phyloP scores from a whole-genome alignment of 2,888 invertebrate genomes.

The Dolichomitus sp. region DNA sequence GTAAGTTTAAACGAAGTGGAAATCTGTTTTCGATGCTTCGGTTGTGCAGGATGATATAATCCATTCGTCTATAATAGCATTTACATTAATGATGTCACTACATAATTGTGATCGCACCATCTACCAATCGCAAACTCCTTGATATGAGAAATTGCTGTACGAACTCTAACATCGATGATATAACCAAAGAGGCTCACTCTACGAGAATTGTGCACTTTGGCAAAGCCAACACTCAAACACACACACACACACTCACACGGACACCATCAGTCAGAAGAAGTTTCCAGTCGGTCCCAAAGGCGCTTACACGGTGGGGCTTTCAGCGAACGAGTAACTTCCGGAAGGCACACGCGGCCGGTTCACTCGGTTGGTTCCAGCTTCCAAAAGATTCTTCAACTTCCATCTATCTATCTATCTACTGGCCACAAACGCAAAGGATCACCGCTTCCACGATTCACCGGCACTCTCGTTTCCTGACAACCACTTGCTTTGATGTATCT shows the following conservation, averaged over 20 bases:
- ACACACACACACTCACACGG: constrained; percentile 2
- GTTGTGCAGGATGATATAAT: background rate
- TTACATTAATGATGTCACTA: background rate
- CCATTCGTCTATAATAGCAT: background rate
- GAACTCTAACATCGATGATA: background rate
- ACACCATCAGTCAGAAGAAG: background rate
- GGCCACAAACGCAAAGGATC: constrained; percentile 15
- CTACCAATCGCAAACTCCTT: background rate
- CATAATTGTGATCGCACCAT: background rate
- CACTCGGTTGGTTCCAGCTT: constrained; percentile 25
- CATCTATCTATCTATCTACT: constrained; percentile 36
- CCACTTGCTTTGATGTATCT: background rate
- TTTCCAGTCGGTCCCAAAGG: constrained; percentile 26
- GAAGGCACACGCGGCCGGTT: constrained; percentile 41
- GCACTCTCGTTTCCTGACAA: constrained; percentile 21
- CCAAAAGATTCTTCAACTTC: constrained; percentile 41
- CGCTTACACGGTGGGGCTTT: constrained; percentile 45
- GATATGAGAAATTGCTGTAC: constrained; percentile 13
- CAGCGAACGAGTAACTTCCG: constrained; percentile 49
- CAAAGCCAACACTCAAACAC: constrained; percentile 1
- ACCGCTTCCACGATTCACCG: constrained; percentile 6
- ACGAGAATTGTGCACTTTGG: constrained; percentile 27
- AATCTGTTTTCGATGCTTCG: constrained; percentile 1
- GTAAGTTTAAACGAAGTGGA: constrained; percentile 25
- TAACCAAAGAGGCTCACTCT: constrained; percentile 8